Conservation (phyloP, 2,113 vertebrate genomes). For the Limanda limanda region DNA sequence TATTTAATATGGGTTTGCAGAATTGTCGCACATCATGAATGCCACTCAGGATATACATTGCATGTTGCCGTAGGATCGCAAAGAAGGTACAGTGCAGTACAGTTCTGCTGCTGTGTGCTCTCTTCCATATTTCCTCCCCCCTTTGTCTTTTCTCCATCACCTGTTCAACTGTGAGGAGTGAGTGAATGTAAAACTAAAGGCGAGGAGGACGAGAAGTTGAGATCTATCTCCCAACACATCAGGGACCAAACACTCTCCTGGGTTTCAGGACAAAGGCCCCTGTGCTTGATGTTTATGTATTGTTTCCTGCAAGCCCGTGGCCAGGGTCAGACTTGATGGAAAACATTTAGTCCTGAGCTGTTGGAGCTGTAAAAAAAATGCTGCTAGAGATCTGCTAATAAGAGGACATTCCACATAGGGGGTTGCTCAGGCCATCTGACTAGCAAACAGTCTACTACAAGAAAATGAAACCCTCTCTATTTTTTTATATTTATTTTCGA, state of each 20-base stretch:
- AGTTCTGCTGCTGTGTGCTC: not conserved
- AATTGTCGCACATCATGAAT: constrained; percentile 29
- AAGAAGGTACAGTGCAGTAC: constrained; percentile 10
- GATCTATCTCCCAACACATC: constrained; percentile 81
- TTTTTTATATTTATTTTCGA: constrained; percentile 51
- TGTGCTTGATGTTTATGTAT: constrained; percentile 15
- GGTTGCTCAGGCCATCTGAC: constrained; percentile 65
- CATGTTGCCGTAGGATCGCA: constrained; percentile 12
- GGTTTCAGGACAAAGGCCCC: constrained; percentile 17
- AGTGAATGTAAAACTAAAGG: constrained; percentile 89
- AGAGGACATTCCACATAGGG: constrained; percentile 90
- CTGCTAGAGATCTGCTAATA: constrained; percentile 60
- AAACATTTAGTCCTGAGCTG: constrained; percentile 29
- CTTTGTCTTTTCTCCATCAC: constrained; percentile 82
- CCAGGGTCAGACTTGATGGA: constrained; percentile 13
- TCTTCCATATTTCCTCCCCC: constrained; percentile 81
- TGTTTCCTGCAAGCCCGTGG: not conserved
- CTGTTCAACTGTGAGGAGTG: constrained; percentile 97
- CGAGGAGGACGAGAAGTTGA: constrained; percentile 81
- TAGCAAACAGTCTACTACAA: constrained; percentile 45
- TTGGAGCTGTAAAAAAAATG: constrained; percentile 41
- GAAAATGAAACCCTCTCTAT: constrained; percentile 48
- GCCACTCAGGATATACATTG: constrained; percentile 41
- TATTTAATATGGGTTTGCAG: not conserved
- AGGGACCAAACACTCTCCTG: constrained; percentile 15